A percentile compares a stretch with the other conserved stretches of the same genome.
Evolutionary conservation across 2,888 invertebrate genomes (phyloP).

Genomic region (Synergus laeviventris): DNA sequence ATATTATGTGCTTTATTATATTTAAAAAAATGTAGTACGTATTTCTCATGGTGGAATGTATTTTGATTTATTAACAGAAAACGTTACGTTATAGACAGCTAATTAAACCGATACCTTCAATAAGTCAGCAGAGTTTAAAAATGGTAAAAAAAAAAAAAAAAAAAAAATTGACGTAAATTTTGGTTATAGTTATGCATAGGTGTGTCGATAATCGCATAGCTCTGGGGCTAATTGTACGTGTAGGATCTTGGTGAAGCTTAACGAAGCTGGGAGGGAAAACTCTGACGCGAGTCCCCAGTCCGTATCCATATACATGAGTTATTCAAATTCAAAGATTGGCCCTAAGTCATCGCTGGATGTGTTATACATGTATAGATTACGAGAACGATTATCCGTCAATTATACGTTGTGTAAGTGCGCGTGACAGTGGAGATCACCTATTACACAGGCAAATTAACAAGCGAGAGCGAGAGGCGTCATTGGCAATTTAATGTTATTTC

Average conservation of each 20-base stretch:
- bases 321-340: conserved; percentile 38
- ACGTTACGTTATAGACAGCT: no score
- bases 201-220: conserved; percentile 35
- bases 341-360: conserved; percentile 8
- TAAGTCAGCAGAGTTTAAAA: neutral
- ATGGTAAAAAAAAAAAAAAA: neutral
- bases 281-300: neutral
- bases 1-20: neutral
- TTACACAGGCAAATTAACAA: conserved; percentile 59
- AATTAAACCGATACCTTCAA: no score
- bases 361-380: conserved; percentile 52
- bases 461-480: conserved; percentile 53
- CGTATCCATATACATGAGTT: conserved; percentile 49
- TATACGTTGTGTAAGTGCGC: conserved; percentile 69
- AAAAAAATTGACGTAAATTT: neutral
- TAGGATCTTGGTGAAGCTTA: conserved; percentile 3
- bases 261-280: conserved; percentile 35
- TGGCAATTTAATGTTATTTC: conserved; percentile 41
- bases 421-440: conserved; percentile 62
- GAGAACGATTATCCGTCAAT: conserved; percentile 65
- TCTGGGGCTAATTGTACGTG: conserved; percentile 45
- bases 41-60: no score
- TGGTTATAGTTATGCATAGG: conserved; percentile 10
- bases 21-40: neutral
- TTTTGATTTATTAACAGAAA: no score